Conservation (phyloP, 2,113 vertebrate species). For the Pteronura brasiliensis region DNA sequence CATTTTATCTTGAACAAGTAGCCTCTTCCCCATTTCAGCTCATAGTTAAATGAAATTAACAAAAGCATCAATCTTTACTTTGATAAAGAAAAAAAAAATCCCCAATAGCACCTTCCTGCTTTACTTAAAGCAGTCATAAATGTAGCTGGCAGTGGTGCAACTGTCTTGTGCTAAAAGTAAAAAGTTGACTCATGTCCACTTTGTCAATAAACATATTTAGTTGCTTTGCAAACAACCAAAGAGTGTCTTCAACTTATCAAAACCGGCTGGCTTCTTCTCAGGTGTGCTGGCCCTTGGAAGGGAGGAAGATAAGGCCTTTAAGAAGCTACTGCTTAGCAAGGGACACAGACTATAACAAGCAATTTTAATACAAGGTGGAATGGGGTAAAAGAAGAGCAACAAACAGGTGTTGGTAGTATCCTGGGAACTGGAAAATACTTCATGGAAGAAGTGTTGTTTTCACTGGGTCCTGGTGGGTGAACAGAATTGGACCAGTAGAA, state of each 20-base stretch:
- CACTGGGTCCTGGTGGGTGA: background rate
- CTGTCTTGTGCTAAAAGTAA: constrained; percentile 62
- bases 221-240: constrained; percentile 23
- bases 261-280: background rate
- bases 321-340: background rate
- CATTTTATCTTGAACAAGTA: constrained; percentile 67
- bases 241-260: background rate
- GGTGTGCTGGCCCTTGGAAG: background rate
- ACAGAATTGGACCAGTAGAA: constrained; percentile 37
- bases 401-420: background rate
- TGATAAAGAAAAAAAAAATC: constrained; percentile 55
- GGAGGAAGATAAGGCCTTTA: background rate
- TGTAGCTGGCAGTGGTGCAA: constrained; percentile 63
- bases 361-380: background rate
- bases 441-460: background rate
- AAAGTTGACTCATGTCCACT: constrained; percentile 64
- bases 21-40: constrained; percentile 63
- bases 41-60: constrained; percentile 44
- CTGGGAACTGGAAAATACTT: background rate
- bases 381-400: background rate
- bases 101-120: constrained; percentile 67
- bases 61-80: constrained; percentile 68
- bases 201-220: constrained; percentile 66
- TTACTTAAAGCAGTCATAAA: constrained; percentile 65
- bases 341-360: background rate